Evolutionary conservation across 2,113 vertebrate species (phyloP), one percentile per base, ranked within the genome.

Genomic region (Heterotilapia buettikoferi): DNA sequence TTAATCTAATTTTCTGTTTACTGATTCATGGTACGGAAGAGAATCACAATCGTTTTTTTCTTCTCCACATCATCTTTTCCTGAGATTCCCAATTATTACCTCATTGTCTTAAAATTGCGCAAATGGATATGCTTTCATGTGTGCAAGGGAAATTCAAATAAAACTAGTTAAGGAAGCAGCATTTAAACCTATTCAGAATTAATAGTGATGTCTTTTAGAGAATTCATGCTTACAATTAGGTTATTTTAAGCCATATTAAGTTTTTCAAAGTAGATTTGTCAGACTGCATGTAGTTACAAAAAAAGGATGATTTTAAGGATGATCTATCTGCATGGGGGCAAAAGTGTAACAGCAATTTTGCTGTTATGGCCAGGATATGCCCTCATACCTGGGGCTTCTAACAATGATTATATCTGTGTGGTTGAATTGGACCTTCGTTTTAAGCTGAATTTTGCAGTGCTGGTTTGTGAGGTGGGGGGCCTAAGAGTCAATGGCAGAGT

Each of bases 401-500:
- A 88, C 88, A 86, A 87, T 53, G 57, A 29, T 66, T 71, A 47
- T 76, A 81, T 85, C 14, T 88, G 18, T 13, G 84, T 40, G 73
- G 18, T 50, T 90, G 79, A 83, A 71, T 84, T 63, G 40, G 78
- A 90, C 88, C 43, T 90, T 88, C n/a, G 8, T 87, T 87, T 87
- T 45, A 87, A 83, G 80, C 82, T 73, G 63, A 73, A 50, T 88
- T 90, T 85, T 81, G 81, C 78, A 8, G 7, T 81, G 26, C 82
- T 53, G 89, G 88, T 76, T 63, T 19, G 80, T 52, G 57, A 47
- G 57, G 53, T 31, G 38, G 29, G 89, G 78, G 82, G 84, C 68
- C 85, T 66, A 76, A 90, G 88, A 95, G 94, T 95, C 92, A 93
- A 83, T 82, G 93, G 90, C 91, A 93, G 93, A 95, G 95, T 89